A percentile compares a stretch with the other conserved stretches of the same genome.
phyloP scores from a whole-genome alignment of 2,113 vertebrate genomes.

The Oryzias melastigma region DNA sequence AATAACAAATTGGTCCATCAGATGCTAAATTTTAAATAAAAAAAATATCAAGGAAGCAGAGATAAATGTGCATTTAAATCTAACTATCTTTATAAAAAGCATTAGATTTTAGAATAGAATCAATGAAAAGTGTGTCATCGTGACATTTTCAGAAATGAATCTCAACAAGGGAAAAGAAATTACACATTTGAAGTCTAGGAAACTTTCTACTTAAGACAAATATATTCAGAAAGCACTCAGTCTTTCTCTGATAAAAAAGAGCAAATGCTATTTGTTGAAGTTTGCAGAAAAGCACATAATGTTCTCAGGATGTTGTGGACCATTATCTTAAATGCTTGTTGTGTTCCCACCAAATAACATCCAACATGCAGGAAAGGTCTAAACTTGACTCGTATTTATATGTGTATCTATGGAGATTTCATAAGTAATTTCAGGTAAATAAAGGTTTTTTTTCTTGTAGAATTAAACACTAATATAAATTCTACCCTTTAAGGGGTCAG shows the following conservation, averaged over 20 bases:
- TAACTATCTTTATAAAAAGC: slow-evolving; percentile 19
- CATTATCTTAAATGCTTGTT: slow-evolving; percentile 29
- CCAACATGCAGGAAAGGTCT: no score
- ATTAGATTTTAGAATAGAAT: slow-evolving; percentile 9
- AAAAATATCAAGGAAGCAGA: no score
- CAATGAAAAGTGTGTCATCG: slow-evolving; percentile 18
- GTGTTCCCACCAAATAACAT: background rate
- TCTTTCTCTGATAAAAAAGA: slow-evolving; percentile 37
- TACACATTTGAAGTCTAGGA: slow-evolving; percentile 33
- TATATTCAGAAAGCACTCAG: slow-evolving; percentile 47
- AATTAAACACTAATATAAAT: slow-evolving; percentile 12
- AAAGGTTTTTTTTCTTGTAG: background rate
- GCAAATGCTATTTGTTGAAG: slow-evolving; percentile 51
- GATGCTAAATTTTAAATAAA: no score
- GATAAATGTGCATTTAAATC: no score
- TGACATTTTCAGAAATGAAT: background rate
- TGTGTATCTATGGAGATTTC: background rate
- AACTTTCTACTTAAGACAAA: slow-evolving; percentile 18
- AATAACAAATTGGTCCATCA: no score
- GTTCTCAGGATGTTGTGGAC: slow-evolving; percentile 45
- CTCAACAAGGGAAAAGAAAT: slow-evolving; percentile 33
- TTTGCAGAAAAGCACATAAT: slow-evolving; percentile 36
- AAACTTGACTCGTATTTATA: background rate
- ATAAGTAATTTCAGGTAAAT: background rate
- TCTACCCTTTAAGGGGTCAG: no score